Base-by-base conservation (phyloP, 30 jellyfish, hydroid and myxozoan species). In the Euphysa ruthae region DNA sequence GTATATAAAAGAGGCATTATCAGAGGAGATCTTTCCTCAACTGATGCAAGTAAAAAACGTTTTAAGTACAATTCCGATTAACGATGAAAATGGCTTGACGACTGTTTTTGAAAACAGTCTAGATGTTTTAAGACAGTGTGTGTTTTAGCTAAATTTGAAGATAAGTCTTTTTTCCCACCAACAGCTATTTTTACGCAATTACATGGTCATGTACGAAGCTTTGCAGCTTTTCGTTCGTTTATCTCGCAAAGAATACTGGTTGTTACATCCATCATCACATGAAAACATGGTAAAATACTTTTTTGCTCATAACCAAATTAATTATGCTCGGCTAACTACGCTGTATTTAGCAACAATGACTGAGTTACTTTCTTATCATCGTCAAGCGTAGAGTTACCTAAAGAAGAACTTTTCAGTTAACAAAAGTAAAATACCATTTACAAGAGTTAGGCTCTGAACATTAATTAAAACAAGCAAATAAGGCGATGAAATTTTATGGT, bases 311-410 rank as follows among this genome's bases (percentile, higher is more conserved):
- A 55, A 65, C 74, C 78, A 65, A 43, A 35, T 65, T 18, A 35
- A 65, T 21, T 65, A 65, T 31, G 77, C 78, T n/a, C 38, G 78
- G 15, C 74, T 38, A n/a, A n/a, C n/a, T n/a, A n/a, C n/a, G n/a
- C n/a, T n/a, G n/a, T n/a, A n/a, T n/a, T n/a, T n/a, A n/a, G 52
- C 52, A 38, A 38, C n/a, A 38, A 38, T 38, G 52, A 38, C n/a
- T 38, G 52, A 38, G 14, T n/a, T 38, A 8, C 14, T 8, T 12
- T 38, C 52, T n/a, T 8, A 38, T 38, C 14, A 38, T 38, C n/a
- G 12, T 8, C 52, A 38, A 38, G 12, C 52, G 12, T 38, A 38
- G 52, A 38, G n/a, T 38, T 8, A 38, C n/a, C 52, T 38, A 38
- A 38, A 38, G n/a, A n/a, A 38, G 52, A 38, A 38, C 52, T 38